Evolutionary conservation across 2,888 invertebrate species (phyloP).

Genomic region (Heteropelma amictum): DNA sequence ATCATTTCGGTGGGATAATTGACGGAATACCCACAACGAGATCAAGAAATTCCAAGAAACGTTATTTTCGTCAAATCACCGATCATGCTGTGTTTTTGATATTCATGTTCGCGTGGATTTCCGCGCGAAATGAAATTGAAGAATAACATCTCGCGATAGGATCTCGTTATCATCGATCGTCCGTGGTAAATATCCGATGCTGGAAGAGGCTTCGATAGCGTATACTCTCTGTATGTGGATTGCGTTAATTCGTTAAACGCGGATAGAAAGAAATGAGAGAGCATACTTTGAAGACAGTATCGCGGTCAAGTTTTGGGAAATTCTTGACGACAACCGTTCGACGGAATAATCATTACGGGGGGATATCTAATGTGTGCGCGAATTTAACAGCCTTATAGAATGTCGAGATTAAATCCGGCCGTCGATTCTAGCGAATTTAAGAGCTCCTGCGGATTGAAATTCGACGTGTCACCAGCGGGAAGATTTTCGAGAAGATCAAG

Average conservation of each 20-base stretch:
- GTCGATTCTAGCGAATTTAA: conserved; percentile 90
- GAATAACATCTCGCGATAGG: conserved; percentile 8
- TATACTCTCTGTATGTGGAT: conserved; percentile 21
- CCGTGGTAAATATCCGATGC: conserved; percentile 34
- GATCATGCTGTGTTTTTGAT: conserved; percentile 12
- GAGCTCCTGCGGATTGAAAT: conserved; percentile 89
- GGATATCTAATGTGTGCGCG: conserved; percentile 1
- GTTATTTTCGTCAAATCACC: neutral
- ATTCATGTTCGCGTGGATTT: neutral
- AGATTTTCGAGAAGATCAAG: conserved; percentile 92
- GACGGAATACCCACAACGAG: conserved; percentile 33
- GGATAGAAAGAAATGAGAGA: conserved; percentile 1
- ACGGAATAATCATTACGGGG: conserved; percentile 29
- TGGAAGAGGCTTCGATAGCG: conserved; percentile 48
- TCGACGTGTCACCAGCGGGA: conserved; percentile 86
- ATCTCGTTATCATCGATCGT: conserved; percentile 19
- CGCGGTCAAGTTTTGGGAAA: neutral
- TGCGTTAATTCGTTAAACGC: conserved; percentile 1
- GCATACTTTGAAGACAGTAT: conserved; percentile 36
- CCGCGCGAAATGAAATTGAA: neutral
- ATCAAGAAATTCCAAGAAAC: conserved; percentile 16
- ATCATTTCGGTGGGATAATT: conserved; percentile 22
- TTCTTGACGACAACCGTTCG: conserved; percentile 12
- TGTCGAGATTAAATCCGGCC: conserved; percentile 79
- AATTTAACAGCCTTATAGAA: conserved; percentile 68